Conservation (phyloP, 2,797 vertebrate species). For the Simalia tracyae region DNA sequence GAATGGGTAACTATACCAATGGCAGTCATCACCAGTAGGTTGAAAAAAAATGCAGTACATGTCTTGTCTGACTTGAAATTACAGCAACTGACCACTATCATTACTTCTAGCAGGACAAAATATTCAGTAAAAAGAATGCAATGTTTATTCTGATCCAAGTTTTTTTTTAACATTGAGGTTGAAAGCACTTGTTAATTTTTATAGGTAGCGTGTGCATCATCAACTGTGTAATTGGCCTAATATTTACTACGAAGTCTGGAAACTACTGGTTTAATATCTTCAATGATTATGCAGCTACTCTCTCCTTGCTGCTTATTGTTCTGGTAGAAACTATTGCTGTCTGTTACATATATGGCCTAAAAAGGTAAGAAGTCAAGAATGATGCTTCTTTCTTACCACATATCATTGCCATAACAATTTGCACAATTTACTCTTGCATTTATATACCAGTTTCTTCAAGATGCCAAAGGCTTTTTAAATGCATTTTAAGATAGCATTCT, state of each 20-base stretch:
- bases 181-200: not conserved
- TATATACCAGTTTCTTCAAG: not conserved
- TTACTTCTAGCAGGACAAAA: not conserved
- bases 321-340: conserved; percentile 84
- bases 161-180: not conserved
- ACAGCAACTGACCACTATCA: not conserved
- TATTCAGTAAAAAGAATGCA: not conserved
- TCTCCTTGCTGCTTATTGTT: conserved; percentile 89
- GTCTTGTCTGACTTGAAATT: not conserved
- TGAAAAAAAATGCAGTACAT: not conserved
- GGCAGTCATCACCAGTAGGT: not conserved
- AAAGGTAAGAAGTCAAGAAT: conserved; percentile 73
- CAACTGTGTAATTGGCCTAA: conserved; percentile 81
- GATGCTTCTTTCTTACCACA: not conserved
- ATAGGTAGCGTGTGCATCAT: conserved; percentile 83
- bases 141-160: not conserved
- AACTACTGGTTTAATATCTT: conserved; percentile 96
- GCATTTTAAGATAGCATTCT: not conserved
- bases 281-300: conserved; percentile 88
- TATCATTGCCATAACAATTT: not conserved
- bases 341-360: conserved; percentile 88
- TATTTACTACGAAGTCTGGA: conserved; percentile 86
- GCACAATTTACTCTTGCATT: not conserved
- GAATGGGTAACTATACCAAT: not conserved
- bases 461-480: not conserved